Conservation (phyloP, 2,888 invertebrate species). For the Itoplectis maculator region DNA sequence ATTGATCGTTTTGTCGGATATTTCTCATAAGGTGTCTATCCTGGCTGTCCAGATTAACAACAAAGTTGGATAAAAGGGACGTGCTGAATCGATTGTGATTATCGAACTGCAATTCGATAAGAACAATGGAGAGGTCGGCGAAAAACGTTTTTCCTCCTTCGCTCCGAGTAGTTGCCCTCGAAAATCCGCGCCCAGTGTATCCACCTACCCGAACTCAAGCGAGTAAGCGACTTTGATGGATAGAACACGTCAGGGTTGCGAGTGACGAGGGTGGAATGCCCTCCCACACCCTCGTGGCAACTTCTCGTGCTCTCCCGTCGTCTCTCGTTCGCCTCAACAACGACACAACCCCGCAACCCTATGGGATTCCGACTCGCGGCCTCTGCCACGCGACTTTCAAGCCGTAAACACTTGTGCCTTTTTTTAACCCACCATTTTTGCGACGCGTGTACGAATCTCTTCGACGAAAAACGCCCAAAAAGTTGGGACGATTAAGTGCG, state of each 20-base stretch:
- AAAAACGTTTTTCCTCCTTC: constrained; percentile 48
- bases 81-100: constrained; percentile 44
- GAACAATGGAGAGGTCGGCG: not conserved
- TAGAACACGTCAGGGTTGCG: constrained; percentile 59
- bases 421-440: constrained; percentile 2
- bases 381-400: constrained; percentile 22
- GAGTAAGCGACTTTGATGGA: constrained; percentile 64
- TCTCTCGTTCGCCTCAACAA: constrained; percentile 38
- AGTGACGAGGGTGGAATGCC: constrained; percentile 60
- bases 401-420: constrained; percentile 20
- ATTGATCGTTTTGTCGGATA: too few relatives aligned
- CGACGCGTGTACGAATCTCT: not conserved
- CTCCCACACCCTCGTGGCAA: constrained; percentile 21
- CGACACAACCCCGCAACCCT: constrained; percentile 8
- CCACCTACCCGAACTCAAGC: constrained; percentile 6
- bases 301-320: constrained; percentile 13
- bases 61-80: constrained; percentile 46
- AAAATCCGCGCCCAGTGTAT: constrained; percentile 35
- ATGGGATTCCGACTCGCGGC: constrained; percentile 34
- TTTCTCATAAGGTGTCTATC: too few relatives aligned
- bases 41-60: not conserved
- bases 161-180: constrained; percentile 17
- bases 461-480: constrained; percentile 24
- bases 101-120: constrained; percentile 9
- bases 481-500: constrained; percentile 4